Evolutionary conservation across 30 jellyfish, hydroid and myxozoan species (phyloP), one percentile per base, ranked within the genome.

Genomic region (Chrysaora quinquecirrha): DNA sequence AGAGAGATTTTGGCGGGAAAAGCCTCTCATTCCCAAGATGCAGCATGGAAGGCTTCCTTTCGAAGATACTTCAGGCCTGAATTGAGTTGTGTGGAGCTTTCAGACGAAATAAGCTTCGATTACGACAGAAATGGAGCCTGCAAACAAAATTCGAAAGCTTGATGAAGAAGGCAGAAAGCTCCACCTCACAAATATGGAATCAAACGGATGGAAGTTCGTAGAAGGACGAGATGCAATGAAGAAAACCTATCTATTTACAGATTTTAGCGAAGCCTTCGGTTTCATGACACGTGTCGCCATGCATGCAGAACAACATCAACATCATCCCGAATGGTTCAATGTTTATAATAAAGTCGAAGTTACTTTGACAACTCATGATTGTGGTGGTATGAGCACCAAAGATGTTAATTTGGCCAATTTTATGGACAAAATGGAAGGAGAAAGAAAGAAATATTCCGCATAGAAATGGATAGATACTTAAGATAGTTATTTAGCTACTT

Each of bases 301-400:
- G 86, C 33, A 34, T 29, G 95, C 98, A 19, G 98, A 93, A 74
- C 78, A 86, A 70, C 78, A 84, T 89, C 56, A 93, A 32, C 98
- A 93, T 75, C 98, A 93, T 70, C 98, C 98, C 19, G 98, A 93
- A 43, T 93, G 98, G 98, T 86, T 86, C 30, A 93, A 93, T 64
- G 98, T 93, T 21, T 93, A 93, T 71, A 93, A 93, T 83, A 82
- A 68, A 63, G 96, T 93, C 11, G 90, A 93, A 68, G 88, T 93
- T 21, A 93, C 98, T 19, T 78, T 93, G 23, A 93, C 93, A 50
- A 86, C 98, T 2, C 98, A 93, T 50, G 98, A 93, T 38, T 88
- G 92, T 58, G 78, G 89, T 24, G 98, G 98, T 12, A 68, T 93
- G 9, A 77, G 97, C 3, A 33, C 86, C 0, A 75, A 78, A n/a